Conservation (phyloP, 2,113 vertebrate species). For the Bubo blakistoni region DNA sequence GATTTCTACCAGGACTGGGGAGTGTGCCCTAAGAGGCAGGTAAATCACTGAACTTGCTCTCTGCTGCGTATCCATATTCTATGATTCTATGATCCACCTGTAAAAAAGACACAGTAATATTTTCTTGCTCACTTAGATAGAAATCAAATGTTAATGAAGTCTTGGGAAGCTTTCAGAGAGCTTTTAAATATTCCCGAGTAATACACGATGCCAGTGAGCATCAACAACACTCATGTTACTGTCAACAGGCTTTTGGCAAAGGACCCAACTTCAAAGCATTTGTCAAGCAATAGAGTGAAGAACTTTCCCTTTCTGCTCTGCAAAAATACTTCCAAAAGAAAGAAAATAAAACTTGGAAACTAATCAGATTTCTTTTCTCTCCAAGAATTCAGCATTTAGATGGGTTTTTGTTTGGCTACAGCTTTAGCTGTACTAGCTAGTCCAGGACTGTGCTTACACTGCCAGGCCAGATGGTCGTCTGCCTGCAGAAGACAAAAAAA, state of each 20-base stretch:
- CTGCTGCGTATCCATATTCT: not conserved
- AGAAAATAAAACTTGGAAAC: not conserved
- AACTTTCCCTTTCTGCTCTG: not conserved
- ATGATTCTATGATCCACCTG: not conserved
- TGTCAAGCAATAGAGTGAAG: not conserved
- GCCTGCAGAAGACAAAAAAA: not conserved
- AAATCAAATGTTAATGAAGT: slow-evolving; percentile 15
- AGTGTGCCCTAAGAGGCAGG: not conserved
- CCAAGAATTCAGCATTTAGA: not conserved
- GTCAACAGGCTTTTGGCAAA: not conserved
- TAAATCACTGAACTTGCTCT: not conserved
- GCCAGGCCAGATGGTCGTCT: not conserved
- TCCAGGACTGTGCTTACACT: not conserved
- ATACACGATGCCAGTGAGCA: not conserved
- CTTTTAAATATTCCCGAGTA: not conserved
- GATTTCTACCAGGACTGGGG: not conserved
- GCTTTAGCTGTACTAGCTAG: not conserved
- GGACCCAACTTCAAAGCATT: not conserved
- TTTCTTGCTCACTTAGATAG: not conserved
- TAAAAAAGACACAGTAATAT: not conserved
- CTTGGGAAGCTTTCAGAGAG: not conserved
- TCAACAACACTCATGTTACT: not conserved
- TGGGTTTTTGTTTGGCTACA: not conserved
- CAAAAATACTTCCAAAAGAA: not conserved
- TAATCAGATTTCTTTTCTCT: not conserved